A percentile compares a stretch with the other conserved stretches of the same genome.
Evolutionary conservation across 2,888 invertebrate species (phyloP).

Genomic region (Patella pellucida): DNA sequence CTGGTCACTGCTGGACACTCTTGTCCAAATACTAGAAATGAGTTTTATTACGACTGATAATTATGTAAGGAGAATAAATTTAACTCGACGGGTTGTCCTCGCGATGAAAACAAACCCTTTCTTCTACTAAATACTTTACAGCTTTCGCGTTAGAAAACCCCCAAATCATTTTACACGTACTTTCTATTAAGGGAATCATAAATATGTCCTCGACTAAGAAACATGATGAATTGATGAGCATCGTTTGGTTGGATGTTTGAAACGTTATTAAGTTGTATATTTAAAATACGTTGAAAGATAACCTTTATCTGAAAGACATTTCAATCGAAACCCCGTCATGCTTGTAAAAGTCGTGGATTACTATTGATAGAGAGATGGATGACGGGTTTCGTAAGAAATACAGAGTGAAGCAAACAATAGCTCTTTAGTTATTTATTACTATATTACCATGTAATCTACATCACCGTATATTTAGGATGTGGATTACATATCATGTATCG

Average conservation of each 20-base stretch:
- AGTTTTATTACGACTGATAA: background rate
- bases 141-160: background rate
- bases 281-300: background rate
- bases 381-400: too few relatives aligned
- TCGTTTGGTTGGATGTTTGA: background rate
- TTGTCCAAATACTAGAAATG: background rate
- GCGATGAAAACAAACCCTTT: background rate
- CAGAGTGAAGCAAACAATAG: too few relatives aligned
- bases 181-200: background rate
- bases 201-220: background rate
- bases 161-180: too few relatives aligned
- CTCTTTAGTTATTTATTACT: too few relatives aligned
- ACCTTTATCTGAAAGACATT: too few relatives aligned
- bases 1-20: background rate
- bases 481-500: background rate
- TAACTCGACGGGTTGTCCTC: background rate
- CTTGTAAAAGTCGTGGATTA: too few relatives aligned
- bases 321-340: too few relatives aligned
- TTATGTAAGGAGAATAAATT: conserved; percentile 9
- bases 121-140: conserved; percentile 11
- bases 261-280: conserved; percentile 6
- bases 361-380: too few relatives aligned
- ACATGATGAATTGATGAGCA: background rate
- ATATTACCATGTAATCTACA: too few relatives aligned
- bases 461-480: too few relatives aligned